Base-by-base conservation (phyloP, 2,113 vertebrate species). In the Brienomyrus longianalis region DNA sequence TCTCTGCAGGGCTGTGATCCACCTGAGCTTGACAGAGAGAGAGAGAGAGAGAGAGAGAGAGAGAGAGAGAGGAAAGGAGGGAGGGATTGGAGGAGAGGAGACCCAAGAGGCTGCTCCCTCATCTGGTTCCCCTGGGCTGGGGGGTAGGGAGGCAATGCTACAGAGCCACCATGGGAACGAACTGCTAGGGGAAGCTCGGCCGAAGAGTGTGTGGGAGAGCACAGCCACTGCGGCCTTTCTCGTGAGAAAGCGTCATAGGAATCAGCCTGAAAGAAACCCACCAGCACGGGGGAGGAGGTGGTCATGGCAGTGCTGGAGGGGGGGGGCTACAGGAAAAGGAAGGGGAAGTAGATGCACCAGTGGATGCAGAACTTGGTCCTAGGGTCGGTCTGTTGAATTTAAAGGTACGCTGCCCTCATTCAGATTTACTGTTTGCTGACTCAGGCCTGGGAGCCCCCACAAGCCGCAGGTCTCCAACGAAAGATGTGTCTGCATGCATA, bases 211-310 rank as follows among this genome's bases (percentile, higher is more conserved):
- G 83, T 85, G 80, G 83, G 89, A 85, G 70, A 7, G 52, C 27
- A 52, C 0, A 5, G 13, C 54, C 17, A 31, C 9, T 13, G n/a
- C 11, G 50, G 54, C 39, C 35, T 62, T 89, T 89, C 89, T 89
- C 80, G 45, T 85, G 89, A 85, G 89, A 89, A 89, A 84, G 51
- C 39, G 43, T 35, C 83, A 43, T 27, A n/a, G 87, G 52, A 51
- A 62, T 52, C 83, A 85, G 39, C 21, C 56, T 43, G 50, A 47
- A 86, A 89, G 35, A 89, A 45, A 85, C 83, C 19, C 80, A 86
- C n/a, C 39, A 27, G 8, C 2, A 15, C 17, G 15, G 85, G 47
- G 86, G 86, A 31, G 50, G 86, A 9, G 52, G n/a, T 77, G 70
- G 70, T 77, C 70, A 77, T 19, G 70, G 70, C 31, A 35, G 13